phyloP scores from a whole-genome alignment of 2,113 vertebrate species.

The Proteles cristata region DNA sequence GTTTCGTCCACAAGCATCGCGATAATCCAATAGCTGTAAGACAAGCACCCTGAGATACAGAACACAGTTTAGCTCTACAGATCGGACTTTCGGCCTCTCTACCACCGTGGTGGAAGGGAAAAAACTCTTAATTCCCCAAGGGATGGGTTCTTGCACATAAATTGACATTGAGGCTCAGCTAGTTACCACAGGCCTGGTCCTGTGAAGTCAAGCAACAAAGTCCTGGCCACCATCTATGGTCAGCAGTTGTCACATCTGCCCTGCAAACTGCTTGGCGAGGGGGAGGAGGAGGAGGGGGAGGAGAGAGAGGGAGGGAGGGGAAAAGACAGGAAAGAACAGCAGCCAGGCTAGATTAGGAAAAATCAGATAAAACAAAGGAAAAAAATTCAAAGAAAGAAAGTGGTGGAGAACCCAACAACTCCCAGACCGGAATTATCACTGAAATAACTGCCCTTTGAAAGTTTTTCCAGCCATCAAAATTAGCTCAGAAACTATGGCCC shows the following conservation, averaged over 20 bases:
- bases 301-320: background rate
- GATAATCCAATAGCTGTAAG: background rate
- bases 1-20: background rate
- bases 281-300: too few species aligned
- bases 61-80: background rate
- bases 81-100: background rate
- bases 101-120: background rate
- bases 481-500: accelerated
- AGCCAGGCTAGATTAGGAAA: too few species aligned
- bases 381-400: background rate
- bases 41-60: background rate
- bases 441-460: background rate
- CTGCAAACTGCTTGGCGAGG: background rate
- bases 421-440: background rate
- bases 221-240: background rate
- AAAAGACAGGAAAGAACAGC: background rate
- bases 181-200: background rate
- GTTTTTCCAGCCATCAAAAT: background rate
- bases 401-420: background rate
- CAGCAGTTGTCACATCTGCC: accelerated
- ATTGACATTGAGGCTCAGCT: background rate
- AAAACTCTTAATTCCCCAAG: background rate
- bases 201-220: background rate
- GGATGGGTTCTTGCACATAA: background rate
- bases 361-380: background rate